phyloP scores from a whole-genome alignment of 2,888 invertebrate species.

The Danaus chrysippus region DNA sequence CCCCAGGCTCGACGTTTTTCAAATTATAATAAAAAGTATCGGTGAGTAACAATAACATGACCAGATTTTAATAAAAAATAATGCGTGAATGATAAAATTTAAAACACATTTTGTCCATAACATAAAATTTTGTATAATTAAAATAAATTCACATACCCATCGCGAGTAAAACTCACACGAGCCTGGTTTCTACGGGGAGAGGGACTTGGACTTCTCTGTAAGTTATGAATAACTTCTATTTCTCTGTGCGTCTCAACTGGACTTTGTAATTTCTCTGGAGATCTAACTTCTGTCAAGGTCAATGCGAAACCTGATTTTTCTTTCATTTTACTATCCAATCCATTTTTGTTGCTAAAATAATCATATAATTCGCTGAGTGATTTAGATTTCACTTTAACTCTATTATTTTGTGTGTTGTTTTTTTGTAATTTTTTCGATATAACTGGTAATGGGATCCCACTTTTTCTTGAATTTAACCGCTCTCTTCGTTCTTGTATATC shows the following conservation, averaged over 20 bases:
- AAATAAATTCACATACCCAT: conserved; percentile 57
- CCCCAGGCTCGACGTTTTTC: not conserved
- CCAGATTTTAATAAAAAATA: too few relatives aligned
- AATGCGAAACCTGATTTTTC: conserved; percentile 59
- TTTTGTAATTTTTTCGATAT: conserved; percentile 53
- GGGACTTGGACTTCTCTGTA: conserved; percentile 81
- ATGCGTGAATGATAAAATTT: too few relatives aligned
- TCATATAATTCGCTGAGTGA: conserved; percentile 72
- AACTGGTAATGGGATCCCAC: conserved; percentile 67
- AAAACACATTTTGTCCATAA: conserved; percentile 6
- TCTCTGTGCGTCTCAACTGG: conserved; percentile 80
- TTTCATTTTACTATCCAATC: conserved; percentile 43
- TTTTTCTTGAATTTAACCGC: conserved; percentile 50
- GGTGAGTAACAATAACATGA: too few relatives aligned
- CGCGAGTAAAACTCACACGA: conserved; percentile 59
- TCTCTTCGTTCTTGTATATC: conserved; percentile 33
- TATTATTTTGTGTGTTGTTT: conserved; percentile 45
- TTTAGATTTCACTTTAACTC: conserved; percentile 68
- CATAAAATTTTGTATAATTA: conserved; percentile 22
- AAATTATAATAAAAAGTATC: too few relatives aligned
- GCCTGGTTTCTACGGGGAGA: conserved; percentile 76
- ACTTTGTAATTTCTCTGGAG: conserved; percentile 66
- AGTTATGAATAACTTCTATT: conserved; percentile 83
- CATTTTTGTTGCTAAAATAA: conserved; percentile 68
- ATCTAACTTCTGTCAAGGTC: conserved; percentile 56